These are phyloP conservation scores for Aepyceros melampus DNA, from an alignment of 2,113 vertebrate species.

Conservation along the genomic window DNA sequence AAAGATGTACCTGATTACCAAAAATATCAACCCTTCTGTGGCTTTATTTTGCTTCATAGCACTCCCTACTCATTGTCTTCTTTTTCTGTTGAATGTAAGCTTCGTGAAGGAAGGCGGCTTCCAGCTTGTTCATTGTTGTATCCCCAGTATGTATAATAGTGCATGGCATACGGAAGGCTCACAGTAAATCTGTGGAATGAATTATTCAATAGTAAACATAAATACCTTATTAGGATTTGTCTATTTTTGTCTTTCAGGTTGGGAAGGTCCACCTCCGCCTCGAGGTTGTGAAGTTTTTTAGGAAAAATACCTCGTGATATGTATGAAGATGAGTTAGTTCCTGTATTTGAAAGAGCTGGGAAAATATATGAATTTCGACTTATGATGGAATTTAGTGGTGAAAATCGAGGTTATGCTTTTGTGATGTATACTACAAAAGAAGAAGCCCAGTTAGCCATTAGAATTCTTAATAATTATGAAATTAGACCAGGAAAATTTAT, in stretches of 20 bases:
- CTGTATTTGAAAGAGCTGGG: slow-evolving; percentile 92
- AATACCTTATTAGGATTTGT: not conserved
- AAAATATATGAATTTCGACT: slow-evolving; percentile 94
- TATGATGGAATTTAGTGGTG: slow-evolving; percentile 98
- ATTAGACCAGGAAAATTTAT: slow-evolving; percentile 93
- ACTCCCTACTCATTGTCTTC: not conserved
- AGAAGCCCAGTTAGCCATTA: slow-evolving; percentile 91
- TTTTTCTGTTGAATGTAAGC: not conserved
- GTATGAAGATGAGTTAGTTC: slow-evolving; percentile 95
- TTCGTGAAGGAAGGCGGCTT: not conserved
- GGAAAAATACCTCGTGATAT: slow-evolving; percentile 97
- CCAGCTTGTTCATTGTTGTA: not conserved
- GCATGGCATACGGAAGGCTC: not conserved
- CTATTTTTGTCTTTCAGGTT: slow-evolving; percentile 81
- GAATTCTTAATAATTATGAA: slow-evolving; percentile 92
- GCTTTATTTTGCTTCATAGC: slow-evolving; percentile 3
- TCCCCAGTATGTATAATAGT: not conserved
- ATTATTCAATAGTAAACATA: not conserved
- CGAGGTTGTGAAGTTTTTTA: slow-evolving; percentile 97
- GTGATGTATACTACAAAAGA: slow-evolving; percentile 95
- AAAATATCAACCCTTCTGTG: not conserved
- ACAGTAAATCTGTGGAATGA: not conserved
- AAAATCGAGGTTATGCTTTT: slow-evolving; percentile 97
- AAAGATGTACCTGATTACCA: not conserved
- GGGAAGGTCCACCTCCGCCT: slow-evolving; percentile 94